Conservation (phyloP, 1,140 invertebrate species). For the Meloidogyne hapla region DNA sequence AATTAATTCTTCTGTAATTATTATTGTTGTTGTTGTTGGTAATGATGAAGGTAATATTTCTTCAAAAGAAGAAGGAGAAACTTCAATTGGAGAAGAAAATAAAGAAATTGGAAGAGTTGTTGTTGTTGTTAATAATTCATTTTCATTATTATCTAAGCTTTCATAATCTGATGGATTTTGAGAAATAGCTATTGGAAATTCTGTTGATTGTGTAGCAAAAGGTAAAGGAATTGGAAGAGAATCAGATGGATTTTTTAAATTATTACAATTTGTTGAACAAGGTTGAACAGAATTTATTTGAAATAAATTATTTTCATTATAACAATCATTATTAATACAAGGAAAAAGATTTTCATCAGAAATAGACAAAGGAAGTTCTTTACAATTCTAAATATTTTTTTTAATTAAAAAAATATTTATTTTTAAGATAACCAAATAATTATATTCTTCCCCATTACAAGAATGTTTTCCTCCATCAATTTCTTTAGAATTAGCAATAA, state of each 20-base stretch:
- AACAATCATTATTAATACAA: neutral
- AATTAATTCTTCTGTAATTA: neutral
- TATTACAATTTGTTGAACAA: neutral
- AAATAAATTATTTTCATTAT: neutral
- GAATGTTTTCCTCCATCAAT: too few relatives aligned
- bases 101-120: neutral
- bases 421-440: too few relatives aligned
- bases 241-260: neutral
- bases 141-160: neutral
- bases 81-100: neutral
- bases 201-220: neutral
- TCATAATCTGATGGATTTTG: neutral
- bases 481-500: too few relatives aligned
- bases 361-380: neutral
- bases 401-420: too few relatives aligned
- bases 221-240: constrained; percentile 19
- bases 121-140: neutral
- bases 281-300: neutral
- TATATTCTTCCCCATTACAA: too few relatives aligned
- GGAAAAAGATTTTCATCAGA: neutral
- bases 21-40: neutral
- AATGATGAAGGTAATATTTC: neutral
- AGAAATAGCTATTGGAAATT: neutral
- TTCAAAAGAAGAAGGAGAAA: neutral
- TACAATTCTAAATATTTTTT: neutral